Evolutionary conservation across 1,140 invertebrate genomes (phyloP).

Genomic region (Ceratina japonica): DNA sequence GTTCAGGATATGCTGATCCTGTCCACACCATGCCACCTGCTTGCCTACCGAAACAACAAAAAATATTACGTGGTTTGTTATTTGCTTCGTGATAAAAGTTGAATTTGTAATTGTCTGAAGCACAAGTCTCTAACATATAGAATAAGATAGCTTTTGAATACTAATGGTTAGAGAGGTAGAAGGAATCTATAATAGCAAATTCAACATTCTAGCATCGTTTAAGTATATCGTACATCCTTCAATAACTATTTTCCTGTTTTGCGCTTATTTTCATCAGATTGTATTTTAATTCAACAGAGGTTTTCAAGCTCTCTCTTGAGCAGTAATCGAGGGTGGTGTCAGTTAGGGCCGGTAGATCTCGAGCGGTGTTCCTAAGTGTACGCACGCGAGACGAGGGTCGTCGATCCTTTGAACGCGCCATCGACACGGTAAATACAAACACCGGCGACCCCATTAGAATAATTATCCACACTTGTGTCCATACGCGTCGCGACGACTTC

Average conservation of each 20-base stretch:
- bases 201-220: too few relatives aligned
- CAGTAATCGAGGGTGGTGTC: neutral
- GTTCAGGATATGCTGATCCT: conserved; percentile 43
- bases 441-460: conserved; percentile 68
- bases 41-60: too few relatives aligned
- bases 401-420: conserved; percentile 64
- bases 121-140: neutral
- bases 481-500: conserved; percentile 33
- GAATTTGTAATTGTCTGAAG: neutral
- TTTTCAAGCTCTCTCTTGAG: too few relatives aligned
- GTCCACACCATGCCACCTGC: conserved; percentile 8
- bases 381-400: conserved; percentile 26
- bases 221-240: too few relatives aligned
- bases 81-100: neutral
- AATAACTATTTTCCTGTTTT: too few relatives aligned
- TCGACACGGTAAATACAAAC: conserved; percentile 65
- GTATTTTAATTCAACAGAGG: too few relatives aligned
- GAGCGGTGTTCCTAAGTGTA: conserved; percentile 33
- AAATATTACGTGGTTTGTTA: neutral
- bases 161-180: too few relatives aligned
- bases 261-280: too few relatives aligned
- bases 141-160: too few relatives aligned
- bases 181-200: too few relatives aligned
- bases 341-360: neutral
- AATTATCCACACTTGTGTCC: conserved; percentile 63